Percentiles rank a stretch among this genome's conserved stretches.
Conservation (phyloP, 2,888 invertebrate species). For the Siphlonurus alternatus region DNA sequence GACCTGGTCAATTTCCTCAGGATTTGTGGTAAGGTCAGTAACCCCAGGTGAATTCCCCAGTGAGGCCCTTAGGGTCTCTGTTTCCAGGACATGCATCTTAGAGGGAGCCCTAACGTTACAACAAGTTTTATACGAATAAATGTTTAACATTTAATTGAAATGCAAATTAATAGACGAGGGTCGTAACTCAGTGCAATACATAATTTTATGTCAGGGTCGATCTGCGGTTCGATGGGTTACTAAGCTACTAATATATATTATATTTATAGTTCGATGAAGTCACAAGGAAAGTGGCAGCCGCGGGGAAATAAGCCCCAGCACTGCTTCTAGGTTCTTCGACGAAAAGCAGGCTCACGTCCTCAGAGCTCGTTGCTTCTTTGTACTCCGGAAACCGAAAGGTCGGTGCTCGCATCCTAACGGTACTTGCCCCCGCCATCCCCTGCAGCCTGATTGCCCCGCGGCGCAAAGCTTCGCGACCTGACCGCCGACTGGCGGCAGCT, state of each 20-base stretch:
- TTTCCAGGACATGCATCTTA: no score
- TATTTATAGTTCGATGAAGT: neutral
- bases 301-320: neutral
- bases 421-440: neutral
- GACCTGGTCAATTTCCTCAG: no score
- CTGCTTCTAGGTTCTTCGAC: neutral
- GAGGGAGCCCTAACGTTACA: no score
- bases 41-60: no score
- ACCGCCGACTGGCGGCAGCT: neutral
- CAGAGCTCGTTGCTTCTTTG: neutral
- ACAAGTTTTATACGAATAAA: no score
- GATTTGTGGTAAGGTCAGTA: no score
- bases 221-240: neutral
- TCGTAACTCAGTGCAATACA: no score
- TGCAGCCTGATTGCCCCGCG: neutral
- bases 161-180: no score
- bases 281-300: neutral
- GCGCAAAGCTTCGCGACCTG: neutral
- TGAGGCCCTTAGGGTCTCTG: no score
- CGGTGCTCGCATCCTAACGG: neutral
- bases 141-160: no score
- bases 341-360: neutral
- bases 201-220: neutral
- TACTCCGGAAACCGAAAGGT: neutral
- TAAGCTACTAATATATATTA: neutral